A percentile compares a stretch with the other conserved stretches of the same genome.
phyloP scores from a whole-genome alignment of 2,888 invertebrate species.

The Agriotes lineatus region DNA sequence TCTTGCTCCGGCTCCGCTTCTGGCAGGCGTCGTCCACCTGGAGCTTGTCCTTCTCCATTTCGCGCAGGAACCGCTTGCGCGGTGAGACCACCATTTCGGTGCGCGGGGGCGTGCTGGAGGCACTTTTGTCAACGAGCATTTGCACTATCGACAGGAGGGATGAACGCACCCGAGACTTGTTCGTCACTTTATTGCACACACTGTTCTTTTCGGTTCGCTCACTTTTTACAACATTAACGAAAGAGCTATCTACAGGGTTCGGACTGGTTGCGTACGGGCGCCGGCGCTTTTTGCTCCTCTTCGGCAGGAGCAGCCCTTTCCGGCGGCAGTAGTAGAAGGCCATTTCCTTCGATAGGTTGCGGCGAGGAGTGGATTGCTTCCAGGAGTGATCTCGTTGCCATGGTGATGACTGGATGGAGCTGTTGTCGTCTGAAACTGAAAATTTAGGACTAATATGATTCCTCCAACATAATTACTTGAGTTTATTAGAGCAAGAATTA shows the following conservation, averaged over 20 bases:
- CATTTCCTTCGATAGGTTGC: constrained; percentile 80
- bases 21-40: constrained; percentile 56
- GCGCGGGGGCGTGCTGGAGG: constrained; percentile 57
- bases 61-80: constrained; percentile 84
- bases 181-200: constrained; percentile 53
- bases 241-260: constrained; percentile 40
- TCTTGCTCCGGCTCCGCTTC: constrained; percentile 60
- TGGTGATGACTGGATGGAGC: constrained; percentile 90
- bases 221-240: constrained; percentile 38
- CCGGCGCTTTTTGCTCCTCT: constrained; percentile 54
- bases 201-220: constrained; percentile 48
- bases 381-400: constrained; percentile 93
- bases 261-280: constrained; percentile 48
- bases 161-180: constrained; percentile 49
- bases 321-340: constrained; percentile 78
- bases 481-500: too few species aligned
- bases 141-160: constrained; percentile 59
- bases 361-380: constrained; percentile 85
- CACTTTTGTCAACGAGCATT: constrained; percentile 57
- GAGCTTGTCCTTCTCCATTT: constrained; percentile 72
- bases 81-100: constrained; percentile 78
- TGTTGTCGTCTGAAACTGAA: constrained; percentile 89
- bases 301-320: constrained; percentile 59
- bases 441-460: too few species aligned
- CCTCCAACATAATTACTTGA: too few species aligned